Base-by-base conservation (phyloP, 1,140 invertebrate genomes). In the Phocides pigmalion region DNA sequence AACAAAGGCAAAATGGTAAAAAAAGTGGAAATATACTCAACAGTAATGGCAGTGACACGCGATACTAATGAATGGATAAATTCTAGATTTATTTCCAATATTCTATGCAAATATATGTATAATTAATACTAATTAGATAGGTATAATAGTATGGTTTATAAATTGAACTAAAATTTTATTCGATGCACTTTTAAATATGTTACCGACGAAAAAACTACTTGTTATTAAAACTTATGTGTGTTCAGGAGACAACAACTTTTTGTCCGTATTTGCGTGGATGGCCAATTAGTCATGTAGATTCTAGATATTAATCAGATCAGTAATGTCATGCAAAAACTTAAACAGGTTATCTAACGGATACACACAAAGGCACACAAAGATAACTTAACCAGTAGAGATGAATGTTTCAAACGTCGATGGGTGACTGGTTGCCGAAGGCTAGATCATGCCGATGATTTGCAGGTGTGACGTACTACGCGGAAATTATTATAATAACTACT, bases 21-120 rank as follows among this genome's bases (percentile, higher is more conserved):
- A 70, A 53, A 54, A 54, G 51, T 66, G 62, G 47, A 73, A 70
- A 72, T 56, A 66, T 64, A 59, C 28, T 62, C 64, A 59, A 63
- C 64, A 44, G 54, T 61, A 72, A 72, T 64, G 68, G 67, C 16
- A 12, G 41, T 16, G 69, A 64, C 70, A 81, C 62, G 78, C 66
- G 47, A 72, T 77, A 54, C 61, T 70, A 69, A 76, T 72, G 64
- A 73, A 77, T 77, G 77, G 81, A 80, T 80, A 77, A 11, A 32
- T 32, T 32, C 25, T 22, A 22, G 20, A 73, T 73, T 50, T 65
- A 62, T 66, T 22, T 22, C 20, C 20, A 22, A 65, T 41, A 35
- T 65, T 66, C 14, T 66, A 73, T 78, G 73, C 66, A 73, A 78
- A 78, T 75, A 25, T n/a, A n/a, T n/a, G n/a, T n/a, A n/a, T 25